Percentiles rank a stretch among this genome's conserved stretches.
phyloP scores from a whole-genome alignment of 1,140 invertebrate genomes.

The Arion vulgaris region DNA sequence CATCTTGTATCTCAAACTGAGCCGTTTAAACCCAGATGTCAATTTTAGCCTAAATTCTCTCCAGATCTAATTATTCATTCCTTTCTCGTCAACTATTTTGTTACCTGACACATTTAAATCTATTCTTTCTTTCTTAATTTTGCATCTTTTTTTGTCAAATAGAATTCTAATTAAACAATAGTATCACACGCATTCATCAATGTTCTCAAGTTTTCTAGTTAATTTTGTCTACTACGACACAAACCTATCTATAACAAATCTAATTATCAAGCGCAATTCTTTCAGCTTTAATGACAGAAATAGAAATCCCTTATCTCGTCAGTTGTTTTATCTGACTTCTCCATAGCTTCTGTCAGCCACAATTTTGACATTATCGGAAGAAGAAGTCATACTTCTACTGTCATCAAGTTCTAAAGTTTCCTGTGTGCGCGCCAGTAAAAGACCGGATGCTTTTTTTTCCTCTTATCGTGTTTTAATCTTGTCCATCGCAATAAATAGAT shows the following conservation, averaged over 20 bases:
- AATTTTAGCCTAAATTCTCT: too few relatives aligned
- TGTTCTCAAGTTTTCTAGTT: background rate
- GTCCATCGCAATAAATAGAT: background rate
- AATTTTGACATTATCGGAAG: background rate
- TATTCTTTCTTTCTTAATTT: too few relatives aligned
- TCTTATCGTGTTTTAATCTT: background rate
- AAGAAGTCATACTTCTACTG: background rate
- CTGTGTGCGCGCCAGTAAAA: background rate
- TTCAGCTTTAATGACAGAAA: background rate
- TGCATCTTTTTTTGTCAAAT: too few relatives aligned
- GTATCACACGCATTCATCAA: too few relatives aligned
- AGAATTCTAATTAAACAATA: too few relatives aligned
- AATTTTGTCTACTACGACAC: background rate
- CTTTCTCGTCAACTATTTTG: too few relatives aligned
- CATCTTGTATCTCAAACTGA: too few relatives aligned
- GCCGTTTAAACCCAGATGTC: too few relatives aligned
- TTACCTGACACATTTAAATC: too few relatives aligned
- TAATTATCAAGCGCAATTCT: background rate
- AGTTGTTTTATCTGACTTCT: background rate
- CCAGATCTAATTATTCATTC: too few relatives aligned
- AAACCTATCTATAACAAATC: background rate
- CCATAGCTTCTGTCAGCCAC: background rate
- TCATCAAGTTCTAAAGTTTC: background rate
- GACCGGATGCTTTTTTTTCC: background rate
- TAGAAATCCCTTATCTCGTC: background rate